Evolutionary conservation across 2,888 invertebrate genomes (phyloP).

Genomic region (Leuctra nigra): DNA sequence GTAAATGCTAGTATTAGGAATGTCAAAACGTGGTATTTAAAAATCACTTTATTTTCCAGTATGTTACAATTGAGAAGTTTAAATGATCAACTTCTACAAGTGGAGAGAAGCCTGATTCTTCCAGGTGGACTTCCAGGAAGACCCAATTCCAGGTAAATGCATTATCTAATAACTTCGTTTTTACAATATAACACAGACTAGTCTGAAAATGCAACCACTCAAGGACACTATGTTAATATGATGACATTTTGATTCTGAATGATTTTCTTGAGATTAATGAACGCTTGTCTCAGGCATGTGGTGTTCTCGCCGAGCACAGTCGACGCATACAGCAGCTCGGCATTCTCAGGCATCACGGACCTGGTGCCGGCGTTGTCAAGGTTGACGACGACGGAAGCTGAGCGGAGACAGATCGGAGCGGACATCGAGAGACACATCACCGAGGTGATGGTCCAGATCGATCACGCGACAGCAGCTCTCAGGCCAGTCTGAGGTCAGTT

Average conservation of each 20-base stretch:
- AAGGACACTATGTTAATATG: neutral
- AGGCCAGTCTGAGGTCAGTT: neutral
- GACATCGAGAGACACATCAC: constrained; percentile 2
- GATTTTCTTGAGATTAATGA: neutral
- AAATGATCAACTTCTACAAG: constrained; percentile 3
- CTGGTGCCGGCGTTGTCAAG: neutral
- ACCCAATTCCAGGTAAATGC: neutral
- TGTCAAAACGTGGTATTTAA: too few relatives aligned
- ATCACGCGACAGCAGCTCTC: neutral
- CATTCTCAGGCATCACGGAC: constrained; percentile 3
- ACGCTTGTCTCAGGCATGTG: neutral
- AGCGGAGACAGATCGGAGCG: neutral
- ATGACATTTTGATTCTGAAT: neutral
- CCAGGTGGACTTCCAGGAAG: neutral
- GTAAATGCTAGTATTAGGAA: too few relatives aligned
- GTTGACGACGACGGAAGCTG: neutral
- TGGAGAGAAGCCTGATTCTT: neutral
- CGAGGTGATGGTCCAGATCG: constrained; percentile 6
- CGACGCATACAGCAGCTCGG: constrained; percentile 4
- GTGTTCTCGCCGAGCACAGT: constrained; percentile 1
- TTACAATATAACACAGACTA: too few relatives aligned
- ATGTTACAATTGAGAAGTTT: neutral
- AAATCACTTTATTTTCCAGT: neutral
- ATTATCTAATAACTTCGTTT: too few relatives aligned
- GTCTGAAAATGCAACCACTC: neutral